Base-by-base conservation (phyloP, 1,140 invertebrate species). In the Dinoponera quadriceps region DNA sequence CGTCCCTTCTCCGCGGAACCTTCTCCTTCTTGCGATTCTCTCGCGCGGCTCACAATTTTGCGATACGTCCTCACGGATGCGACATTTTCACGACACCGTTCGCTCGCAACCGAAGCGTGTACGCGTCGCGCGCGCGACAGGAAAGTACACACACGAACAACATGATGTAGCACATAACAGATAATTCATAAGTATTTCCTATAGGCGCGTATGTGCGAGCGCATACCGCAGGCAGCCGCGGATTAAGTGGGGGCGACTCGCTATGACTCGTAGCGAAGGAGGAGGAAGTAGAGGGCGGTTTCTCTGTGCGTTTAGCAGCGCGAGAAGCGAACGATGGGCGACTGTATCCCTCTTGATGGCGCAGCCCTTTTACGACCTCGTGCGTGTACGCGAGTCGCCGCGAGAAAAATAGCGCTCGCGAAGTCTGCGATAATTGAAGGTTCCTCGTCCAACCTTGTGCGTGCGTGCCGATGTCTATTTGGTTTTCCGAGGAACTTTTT, bases 381-480 rank as follows among this genome's bases (percentile, higher is more conserved):
- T 72, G 48, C 49, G 16, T 38, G 71, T 49, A 68, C 63, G 27
- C 63, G 75, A 22, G 14, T 14, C 9, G 22, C 51, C 27, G 68
- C 55, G 69, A 82, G 83, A 85, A 87, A 87, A 87, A 87, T 87
- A 82, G 78, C 83, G 65, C 63, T 86, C 68, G 82, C 75, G 75
- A 57, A 63, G 44, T 68, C 82, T 85, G 75, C 83, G 74, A 81
- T 86, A 86, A 86, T 85, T 85, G 85, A 85, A 74, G 75, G 68
- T 82, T 84, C 68, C 60, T 16, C 33, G 38, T 55, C 60, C 66
- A 83, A 65, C 59, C 72, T 77, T 66, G 51, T 33, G 51, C 44
- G 62, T 66, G 73, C 60, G 33, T 25, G 81, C 33, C 57, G 48
- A 60, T 51, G 75, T 44, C 33, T 63, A 72, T 51, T 83, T 59